These are phyloP conservation scores for Vipera latastei DNA, from an alignment of 2,797 vertebrate genomes.

Conservation along the genomic window DNA sequence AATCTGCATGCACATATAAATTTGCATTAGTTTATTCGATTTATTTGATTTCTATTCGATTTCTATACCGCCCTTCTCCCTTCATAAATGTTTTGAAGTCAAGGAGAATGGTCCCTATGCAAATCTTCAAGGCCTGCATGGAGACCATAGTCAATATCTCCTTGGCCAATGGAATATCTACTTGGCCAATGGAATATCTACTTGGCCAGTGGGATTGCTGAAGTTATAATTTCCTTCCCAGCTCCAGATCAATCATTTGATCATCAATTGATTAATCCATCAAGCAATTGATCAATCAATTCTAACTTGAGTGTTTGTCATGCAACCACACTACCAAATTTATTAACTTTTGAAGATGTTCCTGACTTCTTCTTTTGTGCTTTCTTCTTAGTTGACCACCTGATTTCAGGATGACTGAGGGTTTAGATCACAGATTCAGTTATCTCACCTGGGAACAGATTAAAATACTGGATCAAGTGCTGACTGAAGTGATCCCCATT, in stretches of 20 bases:
- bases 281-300: background rate
- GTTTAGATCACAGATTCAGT: constrained; percentile 84
- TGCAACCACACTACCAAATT: background rate
- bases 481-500: constrained; percentile 89
- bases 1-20: background rate
- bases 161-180: background rate
- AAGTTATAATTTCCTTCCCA: background rate
- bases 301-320: background rate
- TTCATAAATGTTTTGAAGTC: background rate
- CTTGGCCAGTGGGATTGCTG: background rate
- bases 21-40: too few species aligned
- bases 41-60: too few species aligned
- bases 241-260: background rate
- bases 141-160: background rate
- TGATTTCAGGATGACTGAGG: constrained; percentile 81
- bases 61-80: too few species aligned
- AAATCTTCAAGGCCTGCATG: background rate
- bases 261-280: background rate
- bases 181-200: too few species aligned
- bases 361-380: constrained; percentile 38
- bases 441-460: constrained; percentile 90
- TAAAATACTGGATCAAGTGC: constrained; percentile 87
- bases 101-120: background rate
- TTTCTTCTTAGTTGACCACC: constrained; percentile 59
- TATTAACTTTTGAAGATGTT: background rate